Evolutionary conservation across 2,888 invertebrate genomes (phyloP), one percentile per base, ranked within the genome.

Genomic region (Dendrolimus pini): DNA sequence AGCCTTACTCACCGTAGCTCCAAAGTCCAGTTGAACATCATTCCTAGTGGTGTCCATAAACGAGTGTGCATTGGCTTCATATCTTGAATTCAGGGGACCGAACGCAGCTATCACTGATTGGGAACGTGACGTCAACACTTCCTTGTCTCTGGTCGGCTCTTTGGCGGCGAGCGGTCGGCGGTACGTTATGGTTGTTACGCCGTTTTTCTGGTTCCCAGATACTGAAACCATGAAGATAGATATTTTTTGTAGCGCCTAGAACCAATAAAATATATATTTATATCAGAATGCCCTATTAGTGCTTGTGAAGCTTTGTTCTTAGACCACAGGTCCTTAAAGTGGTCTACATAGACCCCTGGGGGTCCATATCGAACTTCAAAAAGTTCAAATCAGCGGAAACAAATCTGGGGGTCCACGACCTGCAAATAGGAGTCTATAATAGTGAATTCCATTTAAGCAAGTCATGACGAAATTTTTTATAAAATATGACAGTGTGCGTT

Each of bases 101-200:
- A 97, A 96, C 7, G 97, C 97, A 0, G 97, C 97, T 58, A 98
- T 96, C 6, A 97, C 94, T 41, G 94, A 95, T 41, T 95, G 94
- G 42, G 95, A 93, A 1, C 93, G 89, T 41, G 94, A 92, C 1
- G 92, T 89, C 1, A 94, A 92, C 56, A 96, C 93, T 64, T 94
- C 93, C 65, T 92, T 91, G 81, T 96, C 96, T 63, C 94, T 94
- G 52, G 91, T 85, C 0, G 95, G 91, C 68, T 96, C 96, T 65
- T 93, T 94, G 0, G 96, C 96, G 59, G 94, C 93, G 57, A 97
- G 86, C 0, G 96, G 96, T 0, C 96, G 93, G 30, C 93, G 93
- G 81, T 96, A 97, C 0, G 94, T 94, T 52, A 97, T 94, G 30
- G 94, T 95, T 0, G 97, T 96, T 0, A 97, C 93, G 0, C 96